A percentile compares a stretch with the other conserved stretches of the same genome.
phyloP scores from a whole-genome alignment of 2,888 invertebrate species.

The Oscheius sp. region DNA sequence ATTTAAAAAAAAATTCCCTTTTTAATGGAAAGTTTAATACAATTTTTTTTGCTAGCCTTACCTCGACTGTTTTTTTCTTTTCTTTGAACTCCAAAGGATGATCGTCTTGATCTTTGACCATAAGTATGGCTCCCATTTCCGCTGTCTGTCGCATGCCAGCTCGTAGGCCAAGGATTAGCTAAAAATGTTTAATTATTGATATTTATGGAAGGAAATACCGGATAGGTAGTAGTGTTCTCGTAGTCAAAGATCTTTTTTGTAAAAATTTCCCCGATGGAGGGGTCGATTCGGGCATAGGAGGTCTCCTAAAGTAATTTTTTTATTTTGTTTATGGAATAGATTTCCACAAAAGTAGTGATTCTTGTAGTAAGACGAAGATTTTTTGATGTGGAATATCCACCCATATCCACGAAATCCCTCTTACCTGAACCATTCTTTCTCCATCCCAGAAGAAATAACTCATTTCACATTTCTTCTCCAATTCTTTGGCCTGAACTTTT shows the following conservation, averaged over 20 bases:
- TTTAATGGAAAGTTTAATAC: too few relatives aligned
- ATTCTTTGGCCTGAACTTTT: background rate
- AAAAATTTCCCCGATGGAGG: conserved; percentile 37
- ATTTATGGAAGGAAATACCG: too few relatives aligned
- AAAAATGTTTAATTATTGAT: background rate
- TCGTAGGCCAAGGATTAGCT: conserved; percentile 18
- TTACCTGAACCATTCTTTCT: background rate
- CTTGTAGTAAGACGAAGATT: too few relatives aligned
- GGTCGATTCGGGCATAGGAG: conserved; percentile 28
- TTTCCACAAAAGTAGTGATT: too few relatives aligned
- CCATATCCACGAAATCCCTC: background rate
- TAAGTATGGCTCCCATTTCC: background rate
- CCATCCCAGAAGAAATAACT: conserved; percentile 25
- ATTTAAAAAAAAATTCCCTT: too few relatives aligned
- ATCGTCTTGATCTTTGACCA: conserved; percentile 28
- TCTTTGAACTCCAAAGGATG: conserved; percentile 21
- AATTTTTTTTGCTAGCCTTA: background rate
- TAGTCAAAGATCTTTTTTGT: conserved; percentile 39
- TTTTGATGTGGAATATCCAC: too few relatives aligned
- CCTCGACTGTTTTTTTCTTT: conserved; percentile 12
- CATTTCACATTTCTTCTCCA: conserved; percentile 26
- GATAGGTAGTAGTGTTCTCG: conserved; percentile 34
- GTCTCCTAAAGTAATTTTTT: background rate
- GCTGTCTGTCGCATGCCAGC: conserved; percentile 16
- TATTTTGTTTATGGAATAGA: too few relatives aligned